Percentiles rank a stretch among this genome's conserved stretches.
Evolutionary conservation across 2,797 vertebrate genomes (phyloP).

Genomic region (Rhadinocentrus ornatus): DNA sequence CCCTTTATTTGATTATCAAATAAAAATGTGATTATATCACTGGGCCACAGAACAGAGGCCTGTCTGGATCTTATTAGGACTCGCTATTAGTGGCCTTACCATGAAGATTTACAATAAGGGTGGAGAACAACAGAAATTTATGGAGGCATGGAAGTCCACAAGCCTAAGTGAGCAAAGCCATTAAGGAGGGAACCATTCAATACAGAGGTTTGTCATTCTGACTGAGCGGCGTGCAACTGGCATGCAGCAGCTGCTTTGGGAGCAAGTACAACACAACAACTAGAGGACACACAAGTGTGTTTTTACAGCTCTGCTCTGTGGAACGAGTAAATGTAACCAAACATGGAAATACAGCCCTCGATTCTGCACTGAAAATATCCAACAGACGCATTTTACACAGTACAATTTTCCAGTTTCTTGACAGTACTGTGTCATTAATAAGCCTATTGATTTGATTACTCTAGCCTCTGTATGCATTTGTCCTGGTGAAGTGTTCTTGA

Average conservation of each 20-base stretch:
- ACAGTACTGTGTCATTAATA: background rate
- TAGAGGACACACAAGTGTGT: conserved; percentile 36
- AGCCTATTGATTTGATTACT: conserved; percentile 8
- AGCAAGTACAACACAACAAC: conserved; percentile 33
- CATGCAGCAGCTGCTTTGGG: conserved; percentile 38
- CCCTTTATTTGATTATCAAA: conserved; percentile 83
- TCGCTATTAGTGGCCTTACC: conserved; percentile 76
- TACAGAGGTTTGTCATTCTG: conserved; percentile 70
- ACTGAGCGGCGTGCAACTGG: conserved; percentile 44
- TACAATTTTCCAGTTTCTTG: background rate
- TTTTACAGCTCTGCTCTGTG: conserved; percentile 36
- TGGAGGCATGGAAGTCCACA: conserved; percentile 65
- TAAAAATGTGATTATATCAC: conserved; percentile 81
- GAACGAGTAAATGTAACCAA: conserved; percentile 14
- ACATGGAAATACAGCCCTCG: conserved; percentile 10
- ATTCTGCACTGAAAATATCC: background rate
- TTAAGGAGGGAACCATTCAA: conserved; percentile 76
- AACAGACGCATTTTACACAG: conserved; percentile 10
- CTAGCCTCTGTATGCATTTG: background rate
- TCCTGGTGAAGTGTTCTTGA: conserved; percentile 10
- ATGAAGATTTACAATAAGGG: conserved; percentile 75
- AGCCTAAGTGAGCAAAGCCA: conserved; percentile 74
- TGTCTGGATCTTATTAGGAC: conserved; percentile 78
- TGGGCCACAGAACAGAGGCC: conserved; percentile 75
- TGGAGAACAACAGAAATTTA: conserved; percentile 78